Percentiles rank a stretch among this genome's conserved stretches.
phyloP scores from a whole-genome alignment of 1,140 invertebrate species.

The Pissodes strobi region DNA sequence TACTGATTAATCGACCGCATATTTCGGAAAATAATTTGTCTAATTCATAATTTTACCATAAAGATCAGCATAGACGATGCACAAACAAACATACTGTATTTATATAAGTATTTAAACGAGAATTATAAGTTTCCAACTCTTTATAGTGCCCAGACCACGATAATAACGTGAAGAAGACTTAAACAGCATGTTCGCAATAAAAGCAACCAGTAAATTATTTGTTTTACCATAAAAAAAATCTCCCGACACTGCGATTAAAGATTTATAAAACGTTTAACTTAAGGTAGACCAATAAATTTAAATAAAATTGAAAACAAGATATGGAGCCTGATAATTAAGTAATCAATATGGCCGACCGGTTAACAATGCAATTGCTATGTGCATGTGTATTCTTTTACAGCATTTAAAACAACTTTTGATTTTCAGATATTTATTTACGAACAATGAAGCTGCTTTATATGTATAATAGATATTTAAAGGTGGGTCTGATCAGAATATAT shows the following conservation, averaged over 20 bases:
- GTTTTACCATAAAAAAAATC: not conserved
- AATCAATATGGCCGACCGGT: constrained; percentile 5
- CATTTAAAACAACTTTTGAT: constrained; percentile 1
- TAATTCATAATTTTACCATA: too few species aligned
- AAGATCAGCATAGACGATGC: too few species aligned
- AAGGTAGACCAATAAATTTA: constrained; percentile 10
- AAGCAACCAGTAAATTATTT: constrained; percentile 1
- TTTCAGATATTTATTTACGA: not conserved
- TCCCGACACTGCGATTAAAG: not conserved
- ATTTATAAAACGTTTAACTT: constrained; percentile 14
- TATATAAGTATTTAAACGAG: not conserved
- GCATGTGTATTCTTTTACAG: constrained; percentile 1
- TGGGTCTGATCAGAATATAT: not conserved
- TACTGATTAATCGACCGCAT: too few species aligned
- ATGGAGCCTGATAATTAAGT: constrained; percentile 7
- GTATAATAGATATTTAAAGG: not conserved
- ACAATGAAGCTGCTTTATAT: not conserved
- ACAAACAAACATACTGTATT: not conserved
- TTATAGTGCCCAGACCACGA: not conserved
- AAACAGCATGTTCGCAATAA: too few species aligned
- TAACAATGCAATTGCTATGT: constrained; percentile 16
- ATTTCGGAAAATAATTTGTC: too few species aligned
- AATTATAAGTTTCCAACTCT: not conserved
- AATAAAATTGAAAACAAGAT: constrained; percentile 13
- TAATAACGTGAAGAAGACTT: too few species aligned